phyloP scores from a whole-genome alignment of 2,113 vertebrate species.

The Poecile atricapillus region DNA sequence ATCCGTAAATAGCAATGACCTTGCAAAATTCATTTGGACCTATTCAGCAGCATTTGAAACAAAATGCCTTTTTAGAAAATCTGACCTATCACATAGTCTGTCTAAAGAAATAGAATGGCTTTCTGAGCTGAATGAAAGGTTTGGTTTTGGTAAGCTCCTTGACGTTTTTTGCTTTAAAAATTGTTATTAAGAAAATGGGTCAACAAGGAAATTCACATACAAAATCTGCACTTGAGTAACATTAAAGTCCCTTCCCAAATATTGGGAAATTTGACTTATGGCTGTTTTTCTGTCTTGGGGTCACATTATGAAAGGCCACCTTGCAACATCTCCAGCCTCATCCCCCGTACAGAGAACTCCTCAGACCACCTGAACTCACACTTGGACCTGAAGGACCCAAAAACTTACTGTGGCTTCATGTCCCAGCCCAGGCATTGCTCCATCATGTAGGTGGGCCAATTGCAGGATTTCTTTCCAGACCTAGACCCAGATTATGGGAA shows the following conservation, averaged over 20 bases:
- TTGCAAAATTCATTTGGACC: neutral
- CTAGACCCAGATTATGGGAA: neutral
- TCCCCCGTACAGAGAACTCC: neutral
- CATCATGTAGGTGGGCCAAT: neutral
- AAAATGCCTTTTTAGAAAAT: constrained; percentile 10
- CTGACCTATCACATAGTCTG: neutral
- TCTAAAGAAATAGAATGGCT: neutral
- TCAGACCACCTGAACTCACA: neutral
- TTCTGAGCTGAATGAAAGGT: neutral
- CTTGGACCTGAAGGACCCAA: neutral
- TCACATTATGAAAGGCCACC: neutral
- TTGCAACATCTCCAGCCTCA: neutral
- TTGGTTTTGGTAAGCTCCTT: neutral
- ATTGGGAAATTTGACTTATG: constrained; percentile 18
- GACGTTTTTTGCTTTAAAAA: constrained; percentile 9
- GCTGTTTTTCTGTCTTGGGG: neutral
- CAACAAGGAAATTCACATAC: constrained; percentile 62
- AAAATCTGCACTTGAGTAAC: constrained; percentile 38
- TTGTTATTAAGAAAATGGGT: neutral
- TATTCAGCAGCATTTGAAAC: neutral
- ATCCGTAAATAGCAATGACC: neutral
- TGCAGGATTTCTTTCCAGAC: neutral
- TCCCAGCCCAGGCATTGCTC: neutral
- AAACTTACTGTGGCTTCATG: neutral
- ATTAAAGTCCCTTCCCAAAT: constrained; percentile 48